Evolutionary conservation across 2,113 vertebrate species (phyloP).

Genomic region (Opisthocomus hoazin): DNA sequence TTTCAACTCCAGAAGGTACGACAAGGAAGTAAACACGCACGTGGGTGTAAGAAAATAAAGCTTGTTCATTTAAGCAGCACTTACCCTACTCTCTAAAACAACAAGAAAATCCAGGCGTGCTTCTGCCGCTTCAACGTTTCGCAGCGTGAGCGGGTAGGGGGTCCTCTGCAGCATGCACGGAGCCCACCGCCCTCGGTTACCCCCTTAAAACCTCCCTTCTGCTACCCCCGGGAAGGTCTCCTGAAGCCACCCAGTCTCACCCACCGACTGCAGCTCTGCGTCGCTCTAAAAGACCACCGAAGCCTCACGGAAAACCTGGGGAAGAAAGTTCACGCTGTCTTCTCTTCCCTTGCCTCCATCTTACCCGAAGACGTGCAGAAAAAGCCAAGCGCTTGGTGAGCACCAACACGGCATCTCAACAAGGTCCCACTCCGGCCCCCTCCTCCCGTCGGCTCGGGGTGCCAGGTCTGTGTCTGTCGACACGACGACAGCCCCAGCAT

Average conservation of each 20-base stretch:
- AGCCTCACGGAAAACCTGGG: not conserved
- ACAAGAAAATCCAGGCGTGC: not conserved
- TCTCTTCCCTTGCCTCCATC: not conserved
- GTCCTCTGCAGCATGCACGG: accelerated
- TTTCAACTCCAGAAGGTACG: conserved; percentile 22
- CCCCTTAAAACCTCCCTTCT: not conserved
- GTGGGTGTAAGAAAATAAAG: conserved; percentile 55
- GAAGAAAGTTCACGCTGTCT: accelerated
- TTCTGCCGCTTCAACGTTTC: accelerated
- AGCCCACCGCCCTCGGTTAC: accelerated
- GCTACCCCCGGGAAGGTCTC: not conserved
- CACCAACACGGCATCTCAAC: not conserved
- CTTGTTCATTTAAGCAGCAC: not conserved
- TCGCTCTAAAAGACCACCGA: not conserved
- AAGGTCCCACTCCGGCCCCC: not conserved
- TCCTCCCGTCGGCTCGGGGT: accelerated
- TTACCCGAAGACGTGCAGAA: accelerated
- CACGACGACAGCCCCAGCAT: not conserved
- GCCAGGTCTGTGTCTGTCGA: accelerated
- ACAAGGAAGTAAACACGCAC: conserved; percentile 18
- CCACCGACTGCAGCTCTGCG: not conserved
- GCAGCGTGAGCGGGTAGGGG: accelerated
- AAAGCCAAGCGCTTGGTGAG: not conserved
- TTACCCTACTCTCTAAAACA: not conserved
- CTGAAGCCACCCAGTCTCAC: not conserved